Evolutionary conservation across 2,113 vertebrate genomes (phyloP).

Genomic region (Hepsetus odoe): DNA sequence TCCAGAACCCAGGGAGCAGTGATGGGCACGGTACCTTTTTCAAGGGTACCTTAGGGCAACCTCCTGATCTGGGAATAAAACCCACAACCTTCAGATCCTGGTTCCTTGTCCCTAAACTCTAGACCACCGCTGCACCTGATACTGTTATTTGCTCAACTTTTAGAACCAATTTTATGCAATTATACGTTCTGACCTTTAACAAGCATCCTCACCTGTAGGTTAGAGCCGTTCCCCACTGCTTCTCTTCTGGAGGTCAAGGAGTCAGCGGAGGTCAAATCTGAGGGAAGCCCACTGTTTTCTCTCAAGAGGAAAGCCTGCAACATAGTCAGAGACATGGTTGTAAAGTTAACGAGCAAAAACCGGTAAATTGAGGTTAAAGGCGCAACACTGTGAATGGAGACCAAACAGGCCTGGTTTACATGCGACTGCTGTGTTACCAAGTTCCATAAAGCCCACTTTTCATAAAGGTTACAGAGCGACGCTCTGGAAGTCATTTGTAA

Average conservation of each 20-base stretch:
- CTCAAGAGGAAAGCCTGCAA: slow-evolving; percentile 35
- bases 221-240: slow-evolving; percentile 22
- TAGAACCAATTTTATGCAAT: too few relatives aligned
- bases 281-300: slow-evolving; percentile 13
- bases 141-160: too few relatives aligned
- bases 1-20: too few relatives aligned
- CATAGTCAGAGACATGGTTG: not conserved
- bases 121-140: too few relatives aligned
- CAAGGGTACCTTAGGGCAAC: too few relatives aligned
- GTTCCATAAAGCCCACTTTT: not conserved
- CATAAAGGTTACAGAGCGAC: not conserved
- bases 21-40: too few relatives aligned
- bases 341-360: not conserved
- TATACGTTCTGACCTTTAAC: too few relatives aligned
- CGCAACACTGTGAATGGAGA: not conserved
- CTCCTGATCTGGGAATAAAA: too few relatives aligned
- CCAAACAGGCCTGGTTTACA: too few relatives aligned
- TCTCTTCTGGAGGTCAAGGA: slow-evolving; percentile 37
- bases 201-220: slow-evolving; percentile 39
- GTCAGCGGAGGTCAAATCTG: slow-evolving; percentile 13
- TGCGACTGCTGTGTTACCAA: not conserved
- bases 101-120: too few relatives aligned
- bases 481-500: slow-evolving; percentile 7
- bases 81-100: too few relatives aligned
- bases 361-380: not conserved